Conservation (phyloP, 2,888 invertebrate genomes). For the Xestia ashworthii region DNA sequence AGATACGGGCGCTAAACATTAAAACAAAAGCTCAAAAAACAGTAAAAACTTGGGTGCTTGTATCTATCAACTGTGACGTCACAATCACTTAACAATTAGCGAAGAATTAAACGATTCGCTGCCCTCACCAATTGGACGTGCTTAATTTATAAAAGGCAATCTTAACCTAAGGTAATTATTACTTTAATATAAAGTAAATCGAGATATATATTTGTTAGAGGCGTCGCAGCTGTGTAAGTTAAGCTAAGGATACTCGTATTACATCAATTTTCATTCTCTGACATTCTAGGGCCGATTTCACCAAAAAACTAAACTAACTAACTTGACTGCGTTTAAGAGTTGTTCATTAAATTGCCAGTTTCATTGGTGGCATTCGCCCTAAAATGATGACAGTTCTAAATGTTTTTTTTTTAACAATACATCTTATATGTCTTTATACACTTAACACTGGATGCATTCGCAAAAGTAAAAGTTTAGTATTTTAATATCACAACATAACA, state of each 20-base stretch:
- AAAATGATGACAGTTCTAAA: not conserved
- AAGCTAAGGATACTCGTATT: slow-evolving; percentile 60
- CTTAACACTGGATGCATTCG: not conserved
- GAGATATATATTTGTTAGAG: slow-evolving; percentile 57
- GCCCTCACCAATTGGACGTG: slow-evolving; percentile 82
- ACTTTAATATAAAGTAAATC: slow-evolving; percentile 86
- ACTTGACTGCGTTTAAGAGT: not conserved
- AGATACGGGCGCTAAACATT: too few relatives aligned
- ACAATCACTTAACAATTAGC: slow-evolving; percentile 62
- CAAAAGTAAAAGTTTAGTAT: not conserved
- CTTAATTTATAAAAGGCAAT: slow-evolving; percentile 79
- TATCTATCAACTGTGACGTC: slow-evolving; percentile 39
- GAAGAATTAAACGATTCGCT: slow-evolving; percentile 78
- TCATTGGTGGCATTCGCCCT: not conserved
- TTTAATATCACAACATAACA: slow-evolving; percentile 27
- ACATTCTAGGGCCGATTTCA: not conserved
- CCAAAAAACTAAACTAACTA: not conserved
- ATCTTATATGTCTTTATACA: not conserved
- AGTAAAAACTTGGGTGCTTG: not conserved
- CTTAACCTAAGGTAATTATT: slow-evolving; percentile 79
- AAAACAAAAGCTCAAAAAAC: too few relatives aligned
- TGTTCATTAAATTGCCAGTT: not conserved
- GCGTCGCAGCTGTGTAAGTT: slow-evolving; percentile 50
- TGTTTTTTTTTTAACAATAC: not conserved
- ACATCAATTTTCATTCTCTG: not conserved